Evolutionary conservation across 2,888 invertebrate species (phyloP).

Genomic region (Unio pictorum): DNA sequence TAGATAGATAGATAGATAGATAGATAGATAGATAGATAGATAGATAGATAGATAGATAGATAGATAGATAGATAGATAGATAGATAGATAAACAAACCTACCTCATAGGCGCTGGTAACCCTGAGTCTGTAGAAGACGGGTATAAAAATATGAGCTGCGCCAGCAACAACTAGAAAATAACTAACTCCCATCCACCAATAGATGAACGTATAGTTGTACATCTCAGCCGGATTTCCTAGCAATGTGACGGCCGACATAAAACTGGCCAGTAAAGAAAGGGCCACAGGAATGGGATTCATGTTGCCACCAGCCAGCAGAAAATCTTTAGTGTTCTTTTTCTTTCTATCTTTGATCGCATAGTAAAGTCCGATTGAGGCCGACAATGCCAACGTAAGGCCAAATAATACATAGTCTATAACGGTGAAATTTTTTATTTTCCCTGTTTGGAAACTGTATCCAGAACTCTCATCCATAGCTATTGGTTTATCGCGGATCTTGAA

Average conservation of each 20-base stretch:
- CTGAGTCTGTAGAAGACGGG: slow-evolving; percentile 59
- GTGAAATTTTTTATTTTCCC: slow-evolving; percentile 43
- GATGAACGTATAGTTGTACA: slow-evolving; percentile 68
- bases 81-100: slow-evolving; percentile 16
- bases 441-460: slow-evolving; percentile 49
- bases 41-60: no score
- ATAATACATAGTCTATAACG: slow-evolving; percentile 62
- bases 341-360: slow-evolving; percentile 61
- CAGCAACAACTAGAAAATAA: slow-evolving; percentile 65
- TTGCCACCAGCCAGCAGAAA: slow-evolving; percentile 66
- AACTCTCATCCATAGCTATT: no score
- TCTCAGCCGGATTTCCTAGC: slow-evolving; percentile 67
- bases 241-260: slow-evolving; percentile 71
- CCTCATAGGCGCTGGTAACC: slow-evolving; percentile 64
- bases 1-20: no score
- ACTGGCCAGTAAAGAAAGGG: slow-evolving; percentile 68
- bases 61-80: no score
- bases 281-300: slow-evolving; percentile 66
- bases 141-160: slow-evolving; percentile 60
- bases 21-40: no score
- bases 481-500: no score
- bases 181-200: slow-evolving; percentile 62
- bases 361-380: slow-evolving; percentile 65
- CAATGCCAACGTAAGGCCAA: slow-evolving; percentile 52
- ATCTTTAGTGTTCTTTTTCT: slow-evolving; percentile 53